phyloP scores from a whole-genome alignment of 1,140 invertebrate species.

The Drosophila rhopaloa region DNA sequence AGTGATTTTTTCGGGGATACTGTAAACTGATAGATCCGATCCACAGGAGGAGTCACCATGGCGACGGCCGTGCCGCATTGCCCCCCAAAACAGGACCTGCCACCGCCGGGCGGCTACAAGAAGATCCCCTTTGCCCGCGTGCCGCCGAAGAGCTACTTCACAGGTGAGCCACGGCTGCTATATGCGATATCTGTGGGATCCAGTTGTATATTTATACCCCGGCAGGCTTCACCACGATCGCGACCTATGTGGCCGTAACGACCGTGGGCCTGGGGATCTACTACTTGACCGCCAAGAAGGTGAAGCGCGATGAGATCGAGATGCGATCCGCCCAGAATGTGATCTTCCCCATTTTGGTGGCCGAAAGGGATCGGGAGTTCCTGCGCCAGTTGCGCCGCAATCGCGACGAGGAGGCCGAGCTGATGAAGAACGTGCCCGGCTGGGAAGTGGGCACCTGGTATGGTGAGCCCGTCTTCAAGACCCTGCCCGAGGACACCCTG shows the following conservation, averaged over 20 bases:
- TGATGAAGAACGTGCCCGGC: slow-evolving; percentile 95
- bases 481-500: slow-evolving; percentile 86
- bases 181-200: not conserved
- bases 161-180: slow-evolving; percentile 85
- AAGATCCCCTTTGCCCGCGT: slow-evolving; percentile 90
- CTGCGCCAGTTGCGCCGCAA: slow-evolving; percentile 92
- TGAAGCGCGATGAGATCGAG: slow-evolving; percentile 88
- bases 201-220: not conserved
- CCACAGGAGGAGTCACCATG: slow-evolving; percentile 59
- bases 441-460: slow-evolving; percentile 96
- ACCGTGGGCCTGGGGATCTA: slow-evolving; percentile 87
- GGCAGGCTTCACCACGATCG: slow-evolving; percentile 86
- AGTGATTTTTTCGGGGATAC: no score
- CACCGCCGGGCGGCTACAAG: slow-evolving; percentile 92
- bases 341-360: slow-evolving; percentile 90
- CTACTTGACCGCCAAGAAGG: slow-evolving; percentile 85
- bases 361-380: slow-evolving; percentile 92
- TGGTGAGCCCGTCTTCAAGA: slow-evolving; percentile 92
- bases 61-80: slow-evolving; percentile 70
- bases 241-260: slow-evolving; percentile 87
- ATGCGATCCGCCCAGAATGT: slow-evolving; percentile 90
- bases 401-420: slow-evolving; percentile 92
- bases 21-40: not conserved
- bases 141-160: slow-evolving; percentile 89
- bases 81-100: slow-evolving; percentile 91